Evolutionary conservation across 2,113 vertebrate genomes (phyloP).

Genomic region (Takifugu flavidus): DNA sequence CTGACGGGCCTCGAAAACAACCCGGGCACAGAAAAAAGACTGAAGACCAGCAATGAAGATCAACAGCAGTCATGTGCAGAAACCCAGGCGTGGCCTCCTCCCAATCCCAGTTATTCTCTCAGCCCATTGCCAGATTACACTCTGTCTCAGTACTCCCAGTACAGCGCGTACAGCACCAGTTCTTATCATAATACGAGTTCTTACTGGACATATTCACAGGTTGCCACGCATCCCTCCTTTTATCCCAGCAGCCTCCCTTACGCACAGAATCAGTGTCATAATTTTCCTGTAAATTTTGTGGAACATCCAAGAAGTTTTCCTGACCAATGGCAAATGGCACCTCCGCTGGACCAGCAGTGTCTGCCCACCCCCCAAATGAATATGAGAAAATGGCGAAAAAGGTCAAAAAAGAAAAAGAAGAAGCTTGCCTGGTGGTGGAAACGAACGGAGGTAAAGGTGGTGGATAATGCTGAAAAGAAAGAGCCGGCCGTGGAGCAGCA

Average conservation of each 20-base stretch:
- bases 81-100: not conserved
- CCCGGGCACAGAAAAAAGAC: not conserved
- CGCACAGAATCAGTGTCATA: not conserved
- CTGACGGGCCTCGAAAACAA: rapidly evolving
- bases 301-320: rapidly evolving
- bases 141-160: constrained; percentile 9
- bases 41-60: not conserved
- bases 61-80: constrained; percentile 5
- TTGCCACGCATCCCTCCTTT: not conserved
- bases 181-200: not conserved
- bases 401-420: not conserved
- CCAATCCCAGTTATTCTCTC: not conserved
- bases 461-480: not conserved
- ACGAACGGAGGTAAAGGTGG: not conserved
- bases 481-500: not conserved
- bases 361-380: not conserved
- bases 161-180: not conserved
- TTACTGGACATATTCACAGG: constrained; percentile 2
- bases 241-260: not conserved
- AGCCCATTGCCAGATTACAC: constrained; percentile 1
- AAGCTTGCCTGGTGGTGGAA: not conserved
- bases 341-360: not conserved
- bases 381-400: not conserved
- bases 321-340: too few species aligned
- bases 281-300: not conserved